These are phyloP conservation scores for Orgyia antiqua DNA, from an alignment of 2,888 invertebrate genomes.

Conservation along the genomic window DNA sequence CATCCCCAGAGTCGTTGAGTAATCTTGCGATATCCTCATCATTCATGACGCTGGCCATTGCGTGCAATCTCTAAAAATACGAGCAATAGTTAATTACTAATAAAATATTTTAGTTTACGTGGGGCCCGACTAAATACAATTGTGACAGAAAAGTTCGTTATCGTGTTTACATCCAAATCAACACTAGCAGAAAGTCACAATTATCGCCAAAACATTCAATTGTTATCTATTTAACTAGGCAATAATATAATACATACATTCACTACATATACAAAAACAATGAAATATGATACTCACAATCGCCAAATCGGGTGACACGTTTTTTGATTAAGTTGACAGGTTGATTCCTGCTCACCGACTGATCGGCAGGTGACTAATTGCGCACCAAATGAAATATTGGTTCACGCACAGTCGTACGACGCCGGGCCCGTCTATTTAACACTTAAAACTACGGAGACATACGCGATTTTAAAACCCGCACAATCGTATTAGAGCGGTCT, in stretches of 20 bases:
- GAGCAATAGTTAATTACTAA: no score
- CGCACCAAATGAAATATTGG: conserved; percentile 4
- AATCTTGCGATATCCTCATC: not conserved
- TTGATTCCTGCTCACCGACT: conserved; percentile 7
- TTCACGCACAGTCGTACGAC: conserved; percentile 5
- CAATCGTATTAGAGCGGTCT: conserved; percentile 1
- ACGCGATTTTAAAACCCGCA: not conserved
- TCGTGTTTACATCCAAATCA: conserved; percentile 2
- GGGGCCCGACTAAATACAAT: conserved; percentile 7
- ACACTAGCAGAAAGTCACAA: conserved; percentile 1
- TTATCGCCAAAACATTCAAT: conserved; percentile 1
- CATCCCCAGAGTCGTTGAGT: not conserved
- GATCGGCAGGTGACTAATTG: conserved; percentile 2
- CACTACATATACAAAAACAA: conserved; percentile 4
- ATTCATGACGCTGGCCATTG: not conserved
- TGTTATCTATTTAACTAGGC: not conserved
- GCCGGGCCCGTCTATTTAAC: not conserved
- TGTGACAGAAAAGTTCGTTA: conserved; percentile 8
- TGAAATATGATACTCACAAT: conserved; percentile 4
- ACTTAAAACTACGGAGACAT: not conserved
- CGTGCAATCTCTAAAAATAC: not conserved
- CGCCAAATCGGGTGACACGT: conserved; percentile 5
- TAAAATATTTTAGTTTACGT: not conserved
- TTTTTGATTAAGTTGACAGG: conserved; percentile 4
- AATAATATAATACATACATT: conserved; percentile 5